Percentiles rank a stretch among this genome's conserved stretches.
Evolutionary conservation across 2,797 vertebrate species (phyloP).

Genomic region (Hozukius guyotensis): DNA sequence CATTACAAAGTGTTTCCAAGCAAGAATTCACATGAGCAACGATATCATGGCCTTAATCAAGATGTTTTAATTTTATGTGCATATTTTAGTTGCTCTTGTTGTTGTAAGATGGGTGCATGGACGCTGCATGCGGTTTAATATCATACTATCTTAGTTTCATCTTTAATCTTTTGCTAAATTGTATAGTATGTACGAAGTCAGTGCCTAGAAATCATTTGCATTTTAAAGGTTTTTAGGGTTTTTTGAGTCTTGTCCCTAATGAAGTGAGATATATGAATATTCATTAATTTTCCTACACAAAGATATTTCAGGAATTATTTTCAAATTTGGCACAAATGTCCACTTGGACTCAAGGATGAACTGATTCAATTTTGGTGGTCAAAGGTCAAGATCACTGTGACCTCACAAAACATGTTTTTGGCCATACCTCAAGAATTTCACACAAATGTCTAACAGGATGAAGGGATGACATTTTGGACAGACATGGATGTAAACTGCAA

Average conservation of each 20-base stretch:
- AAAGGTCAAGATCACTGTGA: no score
- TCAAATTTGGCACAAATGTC: background rate
- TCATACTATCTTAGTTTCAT: background rate
- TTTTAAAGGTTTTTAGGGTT: background rate
- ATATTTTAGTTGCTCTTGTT: slow-evolving; percentile 4
- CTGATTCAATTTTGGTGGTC: no score
- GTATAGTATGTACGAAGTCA: background rate
- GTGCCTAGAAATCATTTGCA: background rate
- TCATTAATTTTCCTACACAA: background rate
- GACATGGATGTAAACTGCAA: no score
- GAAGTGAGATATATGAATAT: background rate
- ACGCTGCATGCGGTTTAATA: background rate
- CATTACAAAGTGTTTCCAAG: slow-evolving; percentile 15
- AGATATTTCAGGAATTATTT: background rate
- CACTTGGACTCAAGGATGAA: no score
- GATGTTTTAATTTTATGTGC: slow-evolving; percentile 16
- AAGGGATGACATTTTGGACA: no score
- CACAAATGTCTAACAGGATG: no score
- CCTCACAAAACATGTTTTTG: no score
- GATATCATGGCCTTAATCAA: slow-evolving; percentile 14
- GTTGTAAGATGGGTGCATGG: background rate
- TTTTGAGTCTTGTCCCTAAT: background rate
- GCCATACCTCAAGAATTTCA: background rate
- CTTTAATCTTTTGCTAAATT: background rate
- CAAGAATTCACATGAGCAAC: slow-evolving; percentile 11